phyloP scores from a whole-genome alignment of 2,113 vertebrate genomes.

The Thalassarche chlororhynchos region DNA sequence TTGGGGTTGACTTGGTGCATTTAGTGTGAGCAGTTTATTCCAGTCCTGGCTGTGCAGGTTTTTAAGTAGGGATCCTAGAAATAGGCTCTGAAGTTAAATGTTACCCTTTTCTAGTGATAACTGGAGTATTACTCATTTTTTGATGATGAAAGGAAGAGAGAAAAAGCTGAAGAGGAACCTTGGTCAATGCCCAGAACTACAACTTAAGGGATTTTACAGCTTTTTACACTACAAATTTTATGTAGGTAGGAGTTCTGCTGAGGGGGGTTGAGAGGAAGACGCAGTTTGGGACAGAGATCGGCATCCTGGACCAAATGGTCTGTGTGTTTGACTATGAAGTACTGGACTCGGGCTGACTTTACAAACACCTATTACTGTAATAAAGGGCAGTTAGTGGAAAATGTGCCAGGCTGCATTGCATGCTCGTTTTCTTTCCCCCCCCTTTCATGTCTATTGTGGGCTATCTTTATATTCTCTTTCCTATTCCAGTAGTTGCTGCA shows the following conservation, averaged over 20 bases:
- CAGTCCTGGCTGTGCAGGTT: not conserved
- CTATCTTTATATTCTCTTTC: not conserved
- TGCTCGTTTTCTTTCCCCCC: not conserved
- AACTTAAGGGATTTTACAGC: not conserved
- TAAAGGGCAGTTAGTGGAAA: not conserved
- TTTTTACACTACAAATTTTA: not conserved
- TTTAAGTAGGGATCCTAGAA: not conserved
- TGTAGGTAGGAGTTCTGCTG: not conserved
- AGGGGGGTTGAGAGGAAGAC: not conserved
- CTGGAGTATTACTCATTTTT: not conserved
- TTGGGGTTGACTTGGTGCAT: rapidly evolving
- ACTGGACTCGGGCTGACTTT: rapidly evolving
- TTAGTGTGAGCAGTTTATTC: not conserved
- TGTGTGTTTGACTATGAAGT: not conserved
- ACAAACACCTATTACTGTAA: rapidly evolving
- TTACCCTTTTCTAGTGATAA: not conserved
- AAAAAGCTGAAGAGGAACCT: not conserved
- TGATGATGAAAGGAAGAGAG: not conserved
- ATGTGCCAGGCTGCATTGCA: rapidly evolving
- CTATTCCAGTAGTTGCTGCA: not conserved
- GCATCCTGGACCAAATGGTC: not conserved
- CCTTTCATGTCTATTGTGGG: rapidly evolving
- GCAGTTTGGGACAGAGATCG: not conserved
- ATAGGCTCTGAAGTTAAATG: not conserved
- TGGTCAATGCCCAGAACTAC: not conserved